Conservation (phyloP, 2,888 invertebrate genomes). For the Diabrotica balteata region DNA sequence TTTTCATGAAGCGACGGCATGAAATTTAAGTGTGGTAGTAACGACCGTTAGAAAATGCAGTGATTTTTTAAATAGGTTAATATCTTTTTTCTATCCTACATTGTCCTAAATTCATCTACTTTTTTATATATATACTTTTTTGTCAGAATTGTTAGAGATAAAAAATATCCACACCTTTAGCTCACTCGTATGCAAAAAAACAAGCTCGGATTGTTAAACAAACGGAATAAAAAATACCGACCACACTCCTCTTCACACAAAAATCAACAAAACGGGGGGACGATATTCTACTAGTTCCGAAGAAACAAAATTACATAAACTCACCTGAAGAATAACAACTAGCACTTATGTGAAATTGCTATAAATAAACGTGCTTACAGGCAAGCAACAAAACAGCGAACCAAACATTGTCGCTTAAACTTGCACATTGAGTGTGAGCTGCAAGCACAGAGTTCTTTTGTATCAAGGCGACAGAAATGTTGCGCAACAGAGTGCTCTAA, state of each 20-base stretch:
- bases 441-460: no score
- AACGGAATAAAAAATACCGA: neutral
- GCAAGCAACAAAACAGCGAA: slow-evolving; percentile 1
- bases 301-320: slow-evolving; percentile 10
- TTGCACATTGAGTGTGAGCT: no score
- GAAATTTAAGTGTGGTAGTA: slow-evolving; percentile 1
- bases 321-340: slow-evolving; percentile 20
- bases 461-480: no score
- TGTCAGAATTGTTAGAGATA: slow-evolving; percentile 1
- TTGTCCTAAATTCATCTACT: slow-evolving; percentile 1
- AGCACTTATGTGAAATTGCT: slow-evolving; percentile 27
- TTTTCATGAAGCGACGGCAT: no score
- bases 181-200: slow-evolving; percentile 6
- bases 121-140: slow-evolving; percentile 2
- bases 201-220: neutral
- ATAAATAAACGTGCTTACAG: slow-evolving; percentile 15
- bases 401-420: no score
- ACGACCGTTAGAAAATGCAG: neutral
- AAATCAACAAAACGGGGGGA: slow-evolving; percentile 2
- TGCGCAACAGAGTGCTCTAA: no score
- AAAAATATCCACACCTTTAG: neutral
- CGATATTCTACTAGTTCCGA: slow-evolving; percentile 6
- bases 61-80: no score
- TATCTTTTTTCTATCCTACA: no score
- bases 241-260: neutral